Base-by-base conservation (phyloP, 2,113 vertebrate species). In the Serilophus lunatus region DNA sequence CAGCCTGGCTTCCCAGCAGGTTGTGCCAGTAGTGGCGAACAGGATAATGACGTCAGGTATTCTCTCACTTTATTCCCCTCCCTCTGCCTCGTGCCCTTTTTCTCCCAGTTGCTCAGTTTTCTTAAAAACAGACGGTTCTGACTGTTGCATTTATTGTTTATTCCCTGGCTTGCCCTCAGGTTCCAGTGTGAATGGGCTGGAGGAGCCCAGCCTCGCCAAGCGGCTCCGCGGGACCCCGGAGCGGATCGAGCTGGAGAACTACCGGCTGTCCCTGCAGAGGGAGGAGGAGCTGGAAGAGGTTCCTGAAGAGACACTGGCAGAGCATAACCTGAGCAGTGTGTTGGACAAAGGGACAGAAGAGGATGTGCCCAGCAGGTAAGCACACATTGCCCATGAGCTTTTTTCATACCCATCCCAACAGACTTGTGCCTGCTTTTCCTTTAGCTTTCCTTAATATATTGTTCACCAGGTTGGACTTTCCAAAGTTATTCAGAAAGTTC, bases 231-330 rank as follows among this genome's bases (percentile, higher is more conserved):
- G 99, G 60, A 99, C 99, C 0, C 99, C 99, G 0, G 99, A 99
- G 69, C 98, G 99, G 54, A 99, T 99, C 3, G 99, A 99, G 97
- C 97, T 99, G 97, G 99, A 99, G 98, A 99, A 99, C 95, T 99
- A 99, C 96, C 98, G 99, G 0, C 98, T 99, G 70, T 99, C 99
- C 0, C 95, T 99, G 97, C 98, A 98, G 95, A 98, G 94, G 44
- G 99, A 99, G 6, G 99, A 99, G 82, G 99, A 99, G 64, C 98
- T 99, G 82, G 98, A 99, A 96, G 99, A 99, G 95, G 99, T 99
- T 9, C 99, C 99, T 0, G 99, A 99, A 90, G 99, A 99, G 97
- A 99, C 99, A 0, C 97, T 99, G 94, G 99, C 99, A 0, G 99
- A 99, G 74, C 99, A 99, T 96, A 99, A 99, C 96, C 98, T 99